These are phyloP conservation scores for Cataglyphis albicans DNA, from an alignment of 2,888 invertebrate species.

Conservation along the genomic window DNA sequence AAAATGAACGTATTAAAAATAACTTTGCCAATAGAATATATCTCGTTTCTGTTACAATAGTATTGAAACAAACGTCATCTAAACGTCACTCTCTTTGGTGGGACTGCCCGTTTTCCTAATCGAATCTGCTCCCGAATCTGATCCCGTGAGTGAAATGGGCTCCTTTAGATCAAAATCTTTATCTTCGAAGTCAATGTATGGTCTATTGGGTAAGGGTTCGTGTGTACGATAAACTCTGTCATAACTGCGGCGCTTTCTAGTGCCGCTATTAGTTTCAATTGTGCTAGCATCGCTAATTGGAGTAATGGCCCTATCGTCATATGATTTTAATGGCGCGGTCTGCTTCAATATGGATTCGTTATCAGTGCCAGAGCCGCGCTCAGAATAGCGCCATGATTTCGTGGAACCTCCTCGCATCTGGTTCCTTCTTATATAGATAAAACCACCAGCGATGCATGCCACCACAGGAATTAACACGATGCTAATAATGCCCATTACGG, in stretches of 20 bases:
- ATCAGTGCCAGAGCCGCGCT: conserved; percentile 75
- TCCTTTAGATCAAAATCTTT: conserved; percentile 93
- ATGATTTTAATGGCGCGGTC: conserved; percentile 82
- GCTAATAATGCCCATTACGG: conserved; percentile 91
- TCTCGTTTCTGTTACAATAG: not conserved
- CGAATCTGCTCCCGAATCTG: conserved; percentile 75
- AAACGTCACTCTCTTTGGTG: conserved; percentile 83
- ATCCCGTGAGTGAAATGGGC: conserved; percentile 75
- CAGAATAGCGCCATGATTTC: conserved; percentile 82
- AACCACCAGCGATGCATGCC: conserved; percentile 74
- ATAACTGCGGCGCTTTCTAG: conserved; percentile 91
- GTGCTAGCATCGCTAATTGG: conserved; percentile 88
- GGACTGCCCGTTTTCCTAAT: conserved; percentile 79
- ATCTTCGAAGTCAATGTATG: conserved; percentile 92
- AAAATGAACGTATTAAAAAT: conserved; percentile 12
- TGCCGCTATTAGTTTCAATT: conserved; percentile 86
- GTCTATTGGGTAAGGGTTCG: conserved; percentile 92
- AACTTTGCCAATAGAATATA: not conserved
- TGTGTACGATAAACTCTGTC: conserved; percentile 94
- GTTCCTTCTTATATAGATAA: conserved; percentile 73
- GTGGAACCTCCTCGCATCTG: conserved; percentile 72
- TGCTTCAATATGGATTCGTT: conserved; percentile 74
- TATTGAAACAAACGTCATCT: conserved; percentile 42
- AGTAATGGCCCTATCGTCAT: conserved; percentile 87
- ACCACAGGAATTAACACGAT: conserved; percentile 90